Evolutionary conservation across 2,797 vertebrate genomes (phyloP), one percentile per base, ranked within the genome.

Genomic region (Gobio occitaniae): DNA sequence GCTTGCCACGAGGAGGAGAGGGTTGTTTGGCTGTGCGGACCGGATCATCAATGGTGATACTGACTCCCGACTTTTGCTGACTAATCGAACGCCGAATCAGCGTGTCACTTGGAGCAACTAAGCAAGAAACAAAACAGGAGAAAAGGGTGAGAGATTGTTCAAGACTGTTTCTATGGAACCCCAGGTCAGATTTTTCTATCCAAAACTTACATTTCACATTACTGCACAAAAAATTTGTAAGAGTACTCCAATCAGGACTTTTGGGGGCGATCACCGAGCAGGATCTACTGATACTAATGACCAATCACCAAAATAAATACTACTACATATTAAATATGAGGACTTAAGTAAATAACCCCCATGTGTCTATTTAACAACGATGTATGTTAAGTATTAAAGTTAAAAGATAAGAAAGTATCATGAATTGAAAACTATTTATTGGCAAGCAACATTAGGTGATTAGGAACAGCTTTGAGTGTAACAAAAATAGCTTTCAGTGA

Each of bases 21-120:
- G 96, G 96, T 71, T 96, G 95, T 83, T 94, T 94, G 68, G 95
- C 92, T 0, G 95, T 93, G 82, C 97, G 96, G 69, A 98, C 96
- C 0, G 97, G 97, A 88, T 97, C 97, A 61, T 97, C 97, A 4
- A 97, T 97, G 61, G 97, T 97, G 90, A 97, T 94, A 84, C 96
- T 97, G 86, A 98, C 96, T 3, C 96, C 95, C 0, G 94, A 94
- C 91, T 96, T 97, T 91, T 97, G 97, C 91, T 97, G 97, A 92
- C 96, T 97, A 91, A 97, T 96, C 77, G 96, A 97, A 82, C 97
- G 96, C 29, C 96, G 95, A 69, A 97, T 94, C 87, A 96, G 93
- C 3, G 95, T 95, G 80, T 97, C 96, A 69, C 95, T 92, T 70
- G 96, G 92, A 3, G 94, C 94, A 88, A 96, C 97, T 11, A 41